phyloP scores from a whole-genome alignment of 2,797 vertebrate species.

The Sylvia borin region DNA sequence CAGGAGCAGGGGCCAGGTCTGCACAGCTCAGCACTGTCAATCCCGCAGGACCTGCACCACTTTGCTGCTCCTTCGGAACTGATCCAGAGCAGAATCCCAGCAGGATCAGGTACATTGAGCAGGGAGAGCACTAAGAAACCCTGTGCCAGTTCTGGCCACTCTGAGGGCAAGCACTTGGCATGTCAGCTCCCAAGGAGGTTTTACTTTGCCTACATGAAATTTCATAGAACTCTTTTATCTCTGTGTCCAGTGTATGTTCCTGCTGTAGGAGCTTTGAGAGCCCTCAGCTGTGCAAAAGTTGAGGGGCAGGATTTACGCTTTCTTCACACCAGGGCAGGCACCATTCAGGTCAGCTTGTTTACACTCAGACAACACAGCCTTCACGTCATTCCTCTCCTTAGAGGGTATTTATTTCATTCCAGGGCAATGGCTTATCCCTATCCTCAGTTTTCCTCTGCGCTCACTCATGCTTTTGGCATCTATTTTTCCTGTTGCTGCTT shows the following conservation, averaged over 20 bases:
- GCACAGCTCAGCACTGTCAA: background rate
- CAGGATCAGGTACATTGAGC: background rate
- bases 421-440: fast-evolving
- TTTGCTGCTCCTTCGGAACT: background rate
- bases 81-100: background rate
- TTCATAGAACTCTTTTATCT: fast-evolving
- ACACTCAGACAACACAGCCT: background rate
- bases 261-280: background rate
- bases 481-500: background rate
- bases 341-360: background rate
- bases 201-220: background rate
- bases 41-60: fast-evolving
- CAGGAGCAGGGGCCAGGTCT: background rate
- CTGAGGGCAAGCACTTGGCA: background rate
- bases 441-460: background rate
- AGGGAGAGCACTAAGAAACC: background rate
- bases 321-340: background rate
- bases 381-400: background rate
- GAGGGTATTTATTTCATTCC: background rate
- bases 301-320: background rate
- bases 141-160: background rate
- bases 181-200: fast-evolving
- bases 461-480: background rate
- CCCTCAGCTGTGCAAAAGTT: background rate
- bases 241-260: background rate